Base-by-base conservation (phyloP, 30 jellyfish, hydroid and myxozoan genomes). In the Cassiopea xamachana region DNA sequence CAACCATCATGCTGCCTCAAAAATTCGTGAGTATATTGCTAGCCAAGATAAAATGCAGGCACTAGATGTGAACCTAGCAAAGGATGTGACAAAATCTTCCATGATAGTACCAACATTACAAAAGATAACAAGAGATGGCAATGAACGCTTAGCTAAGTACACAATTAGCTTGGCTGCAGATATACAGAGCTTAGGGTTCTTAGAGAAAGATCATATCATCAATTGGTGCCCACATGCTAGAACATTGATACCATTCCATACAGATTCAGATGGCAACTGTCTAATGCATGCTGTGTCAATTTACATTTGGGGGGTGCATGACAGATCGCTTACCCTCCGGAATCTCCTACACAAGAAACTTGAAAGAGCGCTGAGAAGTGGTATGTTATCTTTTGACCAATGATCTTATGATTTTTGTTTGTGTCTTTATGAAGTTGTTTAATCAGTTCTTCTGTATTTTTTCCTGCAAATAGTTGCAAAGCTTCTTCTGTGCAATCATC, bases 251-350 rank as follows among this genome's bases (percentile, higher is more conserved):
- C 98, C 98, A 67, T 68, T 89, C 51, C 59, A n/a, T 45, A 82
- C 95, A 19, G 88, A 77, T 18, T 79, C 87, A 4, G 98, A 94
- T 90, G 98, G 98, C 47, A 94, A 94, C 51, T 94, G 97, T 75
- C 45, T 94, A 69, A 73, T 90, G 5, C 98, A 94, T 75, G 48
- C 98, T 6, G 58, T 89, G 16, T 94, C 98, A 17, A 47, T 90
- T 76, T 94, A 94, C 73, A 81, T 89, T 7, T 89, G 92, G 84
- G 98, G 98, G 6, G 97, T 94, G 45, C 97, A 90, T 60, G 98
- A 94, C 88, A 86, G 96, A 48, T 55, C 60, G n/a, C 68, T 84
- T 75, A 62, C 44, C 18, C 87, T 94, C n/a, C 69, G 97, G 46
- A 48, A 93, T 46, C 71, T 89, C 74, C 50, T 94, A 15, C 82